Percentiles rank a stretch among this genome's conserved stretches.
Evolutionary conservation across 2,888 invertebrate species (phyloP).

Genomic region (Emmelina monodactyla): DNA sequence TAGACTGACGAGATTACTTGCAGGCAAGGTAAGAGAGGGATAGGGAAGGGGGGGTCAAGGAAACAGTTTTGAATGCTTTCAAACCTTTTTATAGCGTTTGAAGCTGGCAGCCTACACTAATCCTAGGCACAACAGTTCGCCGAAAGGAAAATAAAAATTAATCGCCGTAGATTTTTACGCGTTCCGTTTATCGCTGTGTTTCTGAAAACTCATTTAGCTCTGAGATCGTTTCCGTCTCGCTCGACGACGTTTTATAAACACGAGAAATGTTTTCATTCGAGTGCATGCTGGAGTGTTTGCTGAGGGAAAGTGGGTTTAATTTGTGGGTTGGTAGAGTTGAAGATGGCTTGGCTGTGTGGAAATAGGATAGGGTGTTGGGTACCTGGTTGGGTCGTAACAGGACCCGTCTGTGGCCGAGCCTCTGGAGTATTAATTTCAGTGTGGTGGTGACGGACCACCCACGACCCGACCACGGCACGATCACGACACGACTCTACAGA

Average conservation of each 20-base stretch:
- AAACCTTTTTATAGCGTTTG: no score
- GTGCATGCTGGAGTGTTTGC: neutral
- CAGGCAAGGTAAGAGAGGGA: no score
- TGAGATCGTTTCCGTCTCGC: neutral
- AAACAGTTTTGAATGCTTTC: no score
- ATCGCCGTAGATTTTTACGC: neutral
- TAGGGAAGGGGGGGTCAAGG: no score
- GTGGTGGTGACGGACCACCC: neutral
- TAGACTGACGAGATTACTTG: no score
- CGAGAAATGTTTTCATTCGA: neutral
- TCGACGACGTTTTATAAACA: neutral
- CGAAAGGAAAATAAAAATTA: neutral
- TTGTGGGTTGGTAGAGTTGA: no score
- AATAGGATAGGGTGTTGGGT: neutral
- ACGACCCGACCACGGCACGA: neutral
- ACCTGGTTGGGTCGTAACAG: neutral
- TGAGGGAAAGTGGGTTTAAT: no score
- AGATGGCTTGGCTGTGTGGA: neutral
- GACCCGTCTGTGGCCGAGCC: neutral
- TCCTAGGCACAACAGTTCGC: neutral
- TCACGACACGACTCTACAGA: no score
- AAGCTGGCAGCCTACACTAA: neutral
- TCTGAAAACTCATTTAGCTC: conserved; percentile 1
- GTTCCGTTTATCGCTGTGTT: conserved; percentile 1
- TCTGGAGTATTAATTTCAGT: neutral